These are phyloP conservation scores for Tridacna gigas DNA, from an alignment of 2,888 invertebrate species.

Conservation along the genomic window DNA sequence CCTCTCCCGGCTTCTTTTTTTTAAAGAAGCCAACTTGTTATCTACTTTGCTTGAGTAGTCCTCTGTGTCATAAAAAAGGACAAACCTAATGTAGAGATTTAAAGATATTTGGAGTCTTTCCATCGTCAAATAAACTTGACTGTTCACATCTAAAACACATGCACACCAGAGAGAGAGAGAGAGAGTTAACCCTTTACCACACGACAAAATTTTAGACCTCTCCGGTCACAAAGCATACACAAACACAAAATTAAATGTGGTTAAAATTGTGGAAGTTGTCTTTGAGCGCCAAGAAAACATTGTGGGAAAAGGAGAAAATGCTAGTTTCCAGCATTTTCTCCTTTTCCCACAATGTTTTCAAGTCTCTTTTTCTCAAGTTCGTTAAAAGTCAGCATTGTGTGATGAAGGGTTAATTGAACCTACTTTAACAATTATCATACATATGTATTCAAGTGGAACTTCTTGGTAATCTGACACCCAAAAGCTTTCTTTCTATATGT, in stretches of 20 bases:
- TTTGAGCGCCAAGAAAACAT: not conserved
- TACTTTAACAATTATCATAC: not conserved
- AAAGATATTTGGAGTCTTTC: too few relatives aligned
- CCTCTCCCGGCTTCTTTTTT: too few relatives aligned
- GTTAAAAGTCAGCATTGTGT: not conserved
- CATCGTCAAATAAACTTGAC: not conserved
- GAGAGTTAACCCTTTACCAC: not conserved
- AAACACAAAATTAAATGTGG: not conserved
- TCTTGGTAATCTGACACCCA: not conserved
- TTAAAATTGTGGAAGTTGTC: not conserved
- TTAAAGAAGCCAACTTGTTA: too few relatives aligned
- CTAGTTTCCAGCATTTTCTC: not conserved
- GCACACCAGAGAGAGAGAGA: too few relatives aligned
- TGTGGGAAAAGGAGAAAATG: not conserved
- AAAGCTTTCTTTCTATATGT: not conserved
- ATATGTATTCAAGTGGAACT: not conserved
- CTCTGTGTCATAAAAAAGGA: too few relatives aligned
- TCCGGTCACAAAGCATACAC: too few relatives aligned
- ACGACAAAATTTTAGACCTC: not conserved
- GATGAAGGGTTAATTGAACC: not conserved
- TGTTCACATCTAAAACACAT: not conserved
- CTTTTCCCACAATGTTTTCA: not conserved
- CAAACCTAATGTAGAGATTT: too few relatives aligned
- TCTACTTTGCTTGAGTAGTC: too few relatives aligned
- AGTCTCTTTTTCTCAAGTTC: not conserved